phyloP scores from a whole-genome alignment of 2,888 invertebrate species.

The Muscina levida region DNA sequence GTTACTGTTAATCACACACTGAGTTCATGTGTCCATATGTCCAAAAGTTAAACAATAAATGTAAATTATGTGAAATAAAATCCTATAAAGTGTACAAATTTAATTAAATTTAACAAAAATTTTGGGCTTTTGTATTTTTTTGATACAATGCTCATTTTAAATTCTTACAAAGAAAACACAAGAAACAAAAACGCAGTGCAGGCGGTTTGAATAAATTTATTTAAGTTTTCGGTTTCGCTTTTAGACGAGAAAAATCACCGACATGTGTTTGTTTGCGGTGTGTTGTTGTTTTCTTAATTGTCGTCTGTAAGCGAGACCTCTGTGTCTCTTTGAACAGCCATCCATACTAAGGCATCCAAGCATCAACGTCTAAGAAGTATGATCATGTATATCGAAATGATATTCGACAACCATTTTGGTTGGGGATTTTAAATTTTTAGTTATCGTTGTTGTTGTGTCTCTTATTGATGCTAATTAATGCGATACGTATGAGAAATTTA shows the following conservation, averaged over 20 bases:
- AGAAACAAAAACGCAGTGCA: too few relatives aligned
- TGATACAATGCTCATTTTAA: too few relatives aligned
- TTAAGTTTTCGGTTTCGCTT: background rate
- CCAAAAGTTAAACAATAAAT: background rate
- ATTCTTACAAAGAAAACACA: too few relatives aligned
- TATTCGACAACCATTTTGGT: slow-evolving; percentile 63
- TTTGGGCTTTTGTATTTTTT: too few relatives aligned
- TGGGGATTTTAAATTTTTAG: background rate
- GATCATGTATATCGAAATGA: slow-evolving; percentile 46
- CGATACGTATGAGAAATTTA: slow-evolving; percentile 78
- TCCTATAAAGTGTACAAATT: too few relatives aligned
- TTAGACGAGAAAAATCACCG: slow-evolving; percentile 5
- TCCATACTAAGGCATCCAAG: too few relatives aligned
- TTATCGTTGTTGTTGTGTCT: slow-evolving; percentile 60
- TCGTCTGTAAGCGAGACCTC: too few relatives aligned
- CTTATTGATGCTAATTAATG: slow-evolving; percentile 77
- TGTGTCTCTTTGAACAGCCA: too few relatives aligned
- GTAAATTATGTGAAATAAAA: background rate
- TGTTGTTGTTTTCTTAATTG: too few relatives aligned
- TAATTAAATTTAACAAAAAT: too few relatives aligned
- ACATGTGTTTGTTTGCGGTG: background rate
- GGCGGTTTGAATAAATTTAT: background rate
- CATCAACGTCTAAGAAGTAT: too few relatives aligned
- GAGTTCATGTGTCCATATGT: background rate
- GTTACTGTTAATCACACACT: slow-evolving; percentile 35